phyloP scores from a whole-genome alignment of 2,888 invertebrate species.

The Pterostichus madidus region DNA sequence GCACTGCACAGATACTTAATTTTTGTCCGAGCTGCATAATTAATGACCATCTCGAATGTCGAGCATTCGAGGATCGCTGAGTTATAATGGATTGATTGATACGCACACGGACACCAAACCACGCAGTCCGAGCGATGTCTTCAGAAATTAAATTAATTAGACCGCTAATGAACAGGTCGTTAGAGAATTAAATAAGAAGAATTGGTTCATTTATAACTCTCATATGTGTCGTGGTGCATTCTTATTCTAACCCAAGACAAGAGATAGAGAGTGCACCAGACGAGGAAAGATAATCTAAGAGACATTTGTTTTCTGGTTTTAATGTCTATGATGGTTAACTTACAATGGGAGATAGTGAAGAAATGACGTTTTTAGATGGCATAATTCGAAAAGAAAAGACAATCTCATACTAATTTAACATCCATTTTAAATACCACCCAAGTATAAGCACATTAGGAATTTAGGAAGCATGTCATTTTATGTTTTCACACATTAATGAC shows the following conservation, averaged over 20 bases:
- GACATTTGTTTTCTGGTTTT: conserved; percentile 53
- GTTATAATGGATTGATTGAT: conserved; percentile 66
- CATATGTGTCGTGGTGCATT: conserved; percentile 45
- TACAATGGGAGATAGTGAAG: conserved; percentile 49
- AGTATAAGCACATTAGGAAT: conserved; percentile 9
- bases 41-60: conserved; percentile 62
- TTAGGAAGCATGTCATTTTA: conserved; percentile 8
- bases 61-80: conserved; percentile 38
- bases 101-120: conserved; percentile 54
- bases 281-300: conserved; percentile 21
- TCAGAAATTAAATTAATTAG: conserved; percentile 65
- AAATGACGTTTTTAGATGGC: conserved; percentile 51
- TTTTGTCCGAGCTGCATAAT: conserved; percentile 63
- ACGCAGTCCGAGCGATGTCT: conserved; percentile 41
- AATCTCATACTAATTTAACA: conserved; percentile 50
- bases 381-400: conserved; percentile 42
- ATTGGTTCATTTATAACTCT: conserved; percentile 61
- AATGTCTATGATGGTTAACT: conserved; percentile 49
- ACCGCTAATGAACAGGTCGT: conserved; percentile 64
- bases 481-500: conserved; percentile 49
- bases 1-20: conserved; percentile 44
- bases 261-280: not conserved
- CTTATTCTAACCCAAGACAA: conserved; percentile 11
- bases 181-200: conserved; percentile 65
- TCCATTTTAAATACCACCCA: conserved; percentile 51